Conservation (phyloP, 2,888 invertebrate species). For the Cephus sareptanus region DNA sequence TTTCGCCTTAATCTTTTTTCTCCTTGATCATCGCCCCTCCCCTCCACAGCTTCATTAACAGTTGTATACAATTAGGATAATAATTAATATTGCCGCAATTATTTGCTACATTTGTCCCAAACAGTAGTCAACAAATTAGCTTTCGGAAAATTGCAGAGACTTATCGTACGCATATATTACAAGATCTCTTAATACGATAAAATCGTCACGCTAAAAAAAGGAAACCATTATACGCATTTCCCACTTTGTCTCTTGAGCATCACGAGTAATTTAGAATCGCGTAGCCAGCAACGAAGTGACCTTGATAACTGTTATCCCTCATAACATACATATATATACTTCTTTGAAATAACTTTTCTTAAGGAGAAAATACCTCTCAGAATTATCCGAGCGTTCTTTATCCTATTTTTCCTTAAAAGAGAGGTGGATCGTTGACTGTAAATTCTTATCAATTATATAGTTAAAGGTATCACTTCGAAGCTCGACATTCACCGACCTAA, state of each 20-base stretch:
- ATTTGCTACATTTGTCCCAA: slow-evolving; percentile 47
- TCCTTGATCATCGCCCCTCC: background rate
- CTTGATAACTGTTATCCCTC: too few species aligned
- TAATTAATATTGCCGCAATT: slow-evolving; percentile 57
- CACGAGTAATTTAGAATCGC: background rate
- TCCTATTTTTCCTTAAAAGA: background rate
- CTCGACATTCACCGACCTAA: background rate
- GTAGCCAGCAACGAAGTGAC: too few species aligned
- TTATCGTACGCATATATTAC: background rate
- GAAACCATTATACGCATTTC: background rate
- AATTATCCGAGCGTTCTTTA: background rate
- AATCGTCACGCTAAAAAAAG: background rate
- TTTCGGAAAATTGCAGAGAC: slow-evolving; percentile 28
- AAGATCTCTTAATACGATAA: background rate
- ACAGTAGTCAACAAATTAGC: slow-evolving; percentile 46
- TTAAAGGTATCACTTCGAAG: background rate
- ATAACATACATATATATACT: background rate
- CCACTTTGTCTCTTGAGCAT: slow-evolving; percentile 1
- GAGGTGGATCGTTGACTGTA: background rate
- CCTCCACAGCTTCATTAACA: slow-evolving; percentile 33
- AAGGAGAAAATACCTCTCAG: background rate
- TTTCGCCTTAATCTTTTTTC: slow-evolving; percentile 12
- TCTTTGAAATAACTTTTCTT: background rate
- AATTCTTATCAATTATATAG: background rate
- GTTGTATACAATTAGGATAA: slow-evolving; percentile 55